These are phyloP conservation scores for Tipula lateralis DNA, from an alignment of 2,888 invertebrate genomes.

Conservation along the genomic window DNA sequence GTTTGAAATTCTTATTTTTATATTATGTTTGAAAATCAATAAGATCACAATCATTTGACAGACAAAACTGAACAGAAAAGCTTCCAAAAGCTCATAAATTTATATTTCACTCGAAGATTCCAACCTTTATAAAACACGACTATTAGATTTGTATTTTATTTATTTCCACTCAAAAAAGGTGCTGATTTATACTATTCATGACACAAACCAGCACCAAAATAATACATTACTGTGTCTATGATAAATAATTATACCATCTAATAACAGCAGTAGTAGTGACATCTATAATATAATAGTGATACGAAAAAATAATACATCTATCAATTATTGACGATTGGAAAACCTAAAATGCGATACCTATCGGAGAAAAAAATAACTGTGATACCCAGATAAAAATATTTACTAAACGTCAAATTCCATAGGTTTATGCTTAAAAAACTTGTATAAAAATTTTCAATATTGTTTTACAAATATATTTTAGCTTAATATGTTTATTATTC, in stretches of 20 bases:
- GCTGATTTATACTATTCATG: background rate
- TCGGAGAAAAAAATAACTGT: too few relatives aligned
- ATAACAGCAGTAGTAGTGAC: background rate
- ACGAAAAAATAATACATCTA: background rate
- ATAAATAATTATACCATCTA: background rate
- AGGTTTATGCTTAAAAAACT: too few relatives aligned
- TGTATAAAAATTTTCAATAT: too few relatives aligned
- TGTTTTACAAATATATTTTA: too few relatives aligned
- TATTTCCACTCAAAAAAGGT: background rate
- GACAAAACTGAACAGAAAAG: background rate
- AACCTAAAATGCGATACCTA: too few relatives aligned
- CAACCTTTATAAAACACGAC: background rate
- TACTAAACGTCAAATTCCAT: too few relatives aligned
- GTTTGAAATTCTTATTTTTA: too few relatives aligned
- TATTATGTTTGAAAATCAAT: too few relatives aligned
- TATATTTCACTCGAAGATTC: background rate
- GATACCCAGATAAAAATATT: too few relatives aligned
- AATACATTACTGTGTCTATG: slow-evolving; percentile 7
- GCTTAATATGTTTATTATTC: too few relatives aligned
- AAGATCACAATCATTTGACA: too few relatives aligned
- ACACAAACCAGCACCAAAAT: background rate
- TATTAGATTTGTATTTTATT: background rate
- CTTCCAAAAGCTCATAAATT: too few relatives aligned
- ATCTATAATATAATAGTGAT: background rate
- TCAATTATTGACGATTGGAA: background rate